phyloP scores from a whole-genome alignment of 2,113 vertebrate species.

The Turdus rufiventris region DNA sequence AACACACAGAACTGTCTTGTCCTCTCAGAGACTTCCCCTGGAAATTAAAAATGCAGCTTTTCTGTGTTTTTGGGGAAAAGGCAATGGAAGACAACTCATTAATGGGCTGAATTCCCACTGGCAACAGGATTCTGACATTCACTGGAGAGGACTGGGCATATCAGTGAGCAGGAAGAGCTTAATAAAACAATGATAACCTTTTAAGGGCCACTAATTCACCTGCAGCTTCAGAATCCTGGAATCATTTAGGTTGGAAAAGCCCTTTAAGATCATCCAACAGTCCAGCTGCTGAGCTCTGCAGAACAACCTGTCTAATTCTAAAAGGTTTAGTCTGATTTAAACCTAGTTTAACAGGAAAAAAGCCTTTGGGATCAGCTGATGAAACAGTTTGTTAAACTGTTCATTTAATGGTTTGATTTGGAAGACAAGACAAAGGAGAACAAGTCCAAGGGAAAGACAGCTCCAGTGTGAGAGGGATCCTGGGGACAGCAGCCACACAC shows the following conservation, averaged over 20 bases:
- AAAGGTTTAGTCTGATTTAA: neutral
- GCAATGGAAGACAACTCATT: neutral
- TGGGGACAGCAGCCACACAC: neutral
- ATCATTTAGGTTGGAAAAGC: neutral
- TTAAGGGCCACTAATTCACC: neutral
- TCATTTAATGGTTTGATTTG: neutral
- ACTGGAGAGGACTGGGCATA: neutral
- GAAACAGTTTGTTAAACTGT: neutral
- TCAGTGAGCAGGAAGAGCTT: neutral
- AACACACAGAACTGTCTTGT: neutral
- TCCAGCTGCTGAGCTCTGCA: neutral
- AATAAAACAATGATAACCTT: neutral
- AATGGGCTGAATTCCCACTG: neutral
- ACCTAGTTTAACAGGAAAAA: neutral
- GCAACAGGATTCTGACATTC: neutral
- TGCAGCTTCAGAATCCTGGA: neutral
- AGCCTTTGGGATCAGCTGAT: neutral
- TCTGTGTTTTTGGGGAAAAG: accelerated
- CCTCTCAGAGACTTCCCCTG: neutral
- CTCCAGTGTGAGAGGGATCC: neutral
- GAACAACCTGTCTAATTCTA: neutral
- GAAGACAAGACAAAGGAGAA: neutral
- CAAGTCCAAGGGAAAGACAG: neutral
- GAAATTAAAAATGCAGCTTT: neutral
- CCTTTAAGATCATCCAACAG: neutral